Conservation (phyloP, 2,888 invertebrate genomes). For the Hyposoter dolosus region DNA sequence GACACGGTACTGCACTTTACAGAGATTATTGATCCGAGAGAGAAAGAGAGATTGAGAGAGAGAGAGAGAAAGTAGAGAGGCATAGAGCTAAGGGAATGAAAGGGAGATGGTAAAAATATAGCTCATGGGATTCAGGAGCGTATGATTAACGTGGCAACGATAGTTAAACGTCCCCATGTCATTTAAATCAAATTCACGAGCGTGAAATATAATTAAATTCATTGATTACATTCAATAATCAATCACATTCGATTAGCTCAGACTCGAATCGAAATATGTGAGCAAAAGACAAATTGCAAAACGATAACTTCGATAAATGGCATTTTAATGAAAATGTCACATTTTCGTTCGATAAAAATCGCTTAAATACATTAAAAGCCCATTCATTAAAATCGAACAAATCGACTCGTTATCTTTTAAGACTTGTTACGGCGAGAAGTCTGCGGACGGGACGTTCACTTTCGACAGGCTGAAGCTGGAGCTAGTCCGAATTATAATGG, state of each 20-base stretch:
- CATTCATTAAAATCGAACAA: conserved; percentile 32
- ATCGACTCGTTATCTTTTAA: conserved; percentile 9
- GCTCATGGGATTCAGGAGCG: conserved; percentile 41
- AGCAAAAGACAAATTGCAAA: neutral
- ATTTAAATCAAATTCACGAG: conserved; percentile 7
- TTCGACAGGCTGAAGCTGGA: conserved; percentile 18
- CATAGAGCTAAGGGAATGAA: conserved; percentile 41
- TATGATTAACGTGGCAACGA: conserved; percentile 20
- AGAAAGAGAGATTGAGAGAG: conserved; percentile 62
- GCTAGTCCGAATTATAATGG: conserved; percentile 37
- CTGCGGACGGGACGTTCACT: conserved; percentile 24
- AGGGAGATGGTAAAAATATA: conserved; percentile 60
- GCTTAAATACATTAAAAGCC: conserved; percentile 9
- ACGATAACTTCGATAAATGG: neutral
- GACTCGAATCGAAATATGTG: neutral
- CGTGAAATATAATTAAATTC: neutral
- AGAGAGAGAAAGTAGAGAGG: conserved; percentile 54
- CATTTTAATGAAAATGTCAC: conserved; percentile 15
- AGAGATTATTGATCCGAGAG: conserved; percentile 81
- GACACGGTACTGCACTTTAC: conserved; percentile 79
- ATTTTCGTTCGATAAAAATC: conserved; percentile 17
- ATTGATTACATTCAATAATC: neutral
- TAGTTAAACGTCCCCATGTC: neutral
- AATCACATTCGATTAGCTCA: neutral
- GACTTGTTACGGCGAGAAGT: conserved; percentile 17